A percentile compares a stretch with the other conserved stretches of the same genome.
These are phyloP conservation scores for Alviniconcha strummeri DNA, from an alignment of 2,888 invertebrate species.

Conservation along the genomic window DNA sequence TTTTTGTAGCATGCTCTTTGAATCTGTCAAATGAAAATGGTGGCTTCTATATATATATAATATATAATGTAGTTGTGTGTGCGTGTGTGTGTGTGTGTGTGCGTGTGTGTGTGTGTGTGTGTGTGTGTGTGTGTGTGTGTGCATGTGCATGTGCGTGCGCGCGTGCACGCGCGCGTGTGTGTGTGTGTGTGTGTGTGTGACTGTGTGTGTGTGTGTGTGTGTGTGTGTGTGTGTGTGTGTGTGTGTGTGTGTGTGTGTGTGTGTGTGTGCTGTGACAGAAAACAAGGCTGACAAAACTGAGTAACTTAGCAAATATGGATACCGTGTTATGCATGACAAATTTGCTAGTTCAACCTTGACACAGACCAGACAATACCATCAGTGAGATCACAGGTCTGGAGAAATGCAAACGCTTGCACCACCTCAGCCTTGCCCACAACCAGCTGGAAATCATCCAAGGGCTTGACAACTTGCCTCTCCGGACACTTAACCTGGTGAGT, in stretches of 20 bases:
- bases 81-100: too few relatives aligned
- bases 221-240: background rate
- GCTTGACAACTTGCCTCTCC: slow-evolving; percentile 68
- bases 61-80: background rate
- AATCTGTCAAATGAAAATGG: too few relatives aligned
- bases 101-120: background rate
- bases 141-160: background rate
- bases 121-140: background rate
- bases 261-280: too few relatives aligned
- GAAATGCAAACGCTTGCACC: slow-evolving; percentile 63
- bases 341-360: slow-evolving; percentile 20
- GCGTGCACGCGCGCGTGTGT: background rate
- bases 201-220: background rate
- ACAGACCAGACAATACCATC: slow-evolving; percentile 64
- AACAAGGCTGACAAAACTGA: too few relatives aligned
- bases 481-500: slow-evolving; percentile 67
- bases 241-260: background rate
- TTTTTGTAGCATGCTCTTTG: too few relatives aligned
- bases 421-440: slow-evolving; percentile 71
- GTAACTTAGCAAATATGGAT: too few relatives aligned
- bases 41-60: too few relatives aligned
- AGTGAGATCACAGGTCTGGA: slow-evolving; percentile 63
- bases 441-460: slow-evolving; percentile 67
- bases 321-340: too few relatives aligned
- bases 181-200: background rate